Base-by-base conservation (phyloP, 2,113 vertebrate genomes). In the Cinclus cinclus region DNA sequence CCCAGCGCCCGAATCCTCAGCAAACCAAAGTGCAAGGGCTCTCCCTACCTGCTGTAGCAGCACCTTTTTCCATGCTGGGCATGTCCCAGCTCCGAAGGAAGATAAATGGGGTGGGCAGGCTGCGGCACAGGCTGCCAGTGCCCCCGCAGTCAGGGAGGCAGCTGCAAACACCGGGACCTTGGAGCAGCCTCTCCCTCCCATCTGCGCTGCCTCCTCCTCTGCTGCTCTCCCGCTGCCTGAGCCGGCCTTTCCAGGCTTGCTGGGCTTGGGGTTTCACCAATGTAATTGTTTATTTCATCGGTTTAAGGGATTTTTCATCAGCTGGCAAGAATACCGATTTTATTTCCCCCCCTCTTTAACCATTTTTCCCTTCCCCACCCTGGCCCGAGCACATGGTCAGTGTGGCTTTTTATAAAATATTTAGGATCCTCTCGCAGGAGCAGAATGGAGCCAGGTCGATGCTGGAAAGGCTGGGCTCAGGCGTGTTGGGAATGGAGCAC, bases 321-420 rank as follows among this genome's bases (percentile, higher is more conserved):
- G 3, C 6, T 67, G 63, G 15, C 17, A 19, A 83, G 65, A 76
- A 11, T 2, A 31, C 2, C 3, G 1, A 0, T 59, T 58, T 55
- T 31, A 4, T 63, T 58, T 10, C 0, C 4, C 13, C 8, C 10
- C 7, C 2, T 1, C 15, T 52, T 56, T 9, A 64, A 50, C 10
- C 12, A 2, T 49, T 8, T 77, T 60, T n/a, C 11, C 25, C 7
- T 49, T 58, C 25, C 35, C 30, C 42, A 7, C 31, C 49, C 7
- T 6, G 21, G 1, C 17, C 35, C 0, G 18, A 65, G 52, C 0
- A 0, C 0, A 0, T 1, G 1, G 49, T 21, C 0, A 39, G 11
- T 3, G 0, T 1, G 10, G 39, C 4, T 35, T 81, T 77, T 42
- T 2, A 2, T 13, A 3, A 56, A 19, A 15, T 5, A 8, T 41